A percentile compares a stretch with the other conserved stretches of the same genome.
These are phyloP conservation scores for Sapayoa aenigma DNA, from an alignment of 2,113 vertebrate species.

Conservation along the genomic window DNA sequence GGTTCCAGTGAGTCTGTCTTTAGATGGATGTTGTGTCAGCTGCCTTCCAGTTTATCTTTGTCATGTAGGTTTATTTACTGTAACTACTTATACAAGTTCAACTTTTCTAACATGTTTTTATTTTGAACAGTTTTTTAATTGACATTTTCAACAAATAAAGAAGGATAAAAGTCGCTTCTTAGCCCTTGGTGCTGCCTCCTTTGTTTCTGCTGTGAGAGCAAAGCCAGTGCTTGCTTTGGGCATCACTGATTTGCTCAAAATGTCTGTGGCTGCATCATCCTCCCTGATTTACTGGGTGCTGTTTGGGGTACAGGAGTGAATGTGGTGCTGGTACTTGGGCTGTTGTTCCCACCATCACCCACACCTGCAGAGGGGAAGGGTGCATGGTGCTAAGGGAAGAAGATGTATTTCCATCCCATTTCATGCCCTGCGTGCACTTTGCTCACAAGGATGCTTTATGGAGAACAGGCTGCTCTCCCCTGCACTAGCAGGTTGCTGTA, in stretches of 20 bases:
- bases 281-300: background rate
- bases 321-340: background rate
- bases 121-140: conserved; percentile 79
- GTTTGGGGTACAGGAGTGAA: background rate
- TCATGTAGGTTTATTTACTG: conserved; percentile 63
- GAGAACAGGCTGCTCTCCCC: background rate
- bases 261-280: rapidly evolving
- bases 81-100: conserved; percentile 70
- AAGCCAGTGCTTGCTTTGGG: background rate
- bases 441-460: background rate
- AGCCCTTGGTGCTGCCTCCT: conserved; percentile 16
- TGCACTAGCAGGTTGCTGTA: background rate
- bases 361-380: background rate
- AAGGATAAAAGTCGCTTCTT: conserved; percentile 56
- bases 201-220: background rate
- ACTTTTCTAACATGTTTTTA: conserved; percentile 80
- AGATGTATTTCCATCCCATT: background rate
- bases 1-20: conserved; percentile 65
- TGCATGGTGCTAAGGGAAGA: background rate
- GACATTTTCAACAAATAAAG: conserved; percentile 81
- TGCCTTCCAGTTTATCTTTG: conserved; percentile 65
- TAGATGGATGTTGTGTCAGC: conserved; percentile 63
- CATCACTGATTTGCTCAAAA: background rate
- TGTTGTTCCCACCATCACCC: background rate
- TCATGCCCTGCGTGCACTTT: background rate